A percentile compares a stretch with the other conserved stretches of the same genome.
Conservation (phyloP, 1,140 invertebrate genomes). For the Lepidurus couesii region DNA sequence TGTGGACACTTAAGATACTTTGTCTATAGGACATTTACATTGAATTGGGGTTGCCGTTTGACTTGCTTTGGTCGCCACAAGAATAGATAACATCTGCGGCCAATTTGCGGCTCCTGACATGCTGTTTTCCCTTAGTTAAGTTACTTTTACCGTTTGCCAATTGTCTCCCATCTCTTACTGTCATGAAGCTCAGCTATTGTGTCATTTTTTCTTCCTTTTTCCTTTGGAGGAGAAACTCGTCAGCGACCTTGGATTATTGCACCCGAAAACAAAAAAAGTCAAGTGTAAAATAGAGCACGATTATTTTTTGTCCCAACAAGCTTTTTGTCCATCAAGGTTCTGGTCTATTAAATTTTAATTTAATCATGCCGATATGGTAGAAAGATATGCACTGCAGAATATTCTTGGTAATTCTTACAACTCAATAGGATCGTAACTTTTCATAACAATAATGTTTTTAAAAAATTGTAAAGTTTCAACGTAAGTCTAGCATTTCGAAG, state of each 20-base stretch:
- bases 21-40: background rate
- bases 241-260: background rate
- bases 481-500: no score
- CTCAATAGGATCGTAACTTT: no score
- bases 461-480: no score
- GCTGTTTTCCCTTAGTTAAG: background rate
- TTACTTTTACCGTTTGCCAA: constrained; percentile 1
- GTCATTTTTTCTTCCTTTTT: background rate
- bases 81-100: background rate
- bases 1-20: background rate
- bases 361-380: no score
- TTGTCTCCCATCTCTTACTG: background rate
- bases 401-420: no score
- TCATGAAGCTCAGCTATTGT: background rate
- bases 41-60: background rate
- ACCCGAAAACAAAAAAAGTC: background rate
- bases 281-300: background rate
- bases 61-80: background rate
- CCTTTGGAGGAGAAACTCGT: background rate
- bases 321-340: background rate
- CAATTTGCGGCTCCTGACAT: constrained; percentile 1
- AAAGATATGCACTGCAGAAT: no score
- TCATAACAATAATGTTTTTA: no score
- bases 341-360: no score
- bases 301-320: background rate